Base-by-base conservation (phyloP, 2,888 invertebrate species). In the Lottia scabra region DNA sequence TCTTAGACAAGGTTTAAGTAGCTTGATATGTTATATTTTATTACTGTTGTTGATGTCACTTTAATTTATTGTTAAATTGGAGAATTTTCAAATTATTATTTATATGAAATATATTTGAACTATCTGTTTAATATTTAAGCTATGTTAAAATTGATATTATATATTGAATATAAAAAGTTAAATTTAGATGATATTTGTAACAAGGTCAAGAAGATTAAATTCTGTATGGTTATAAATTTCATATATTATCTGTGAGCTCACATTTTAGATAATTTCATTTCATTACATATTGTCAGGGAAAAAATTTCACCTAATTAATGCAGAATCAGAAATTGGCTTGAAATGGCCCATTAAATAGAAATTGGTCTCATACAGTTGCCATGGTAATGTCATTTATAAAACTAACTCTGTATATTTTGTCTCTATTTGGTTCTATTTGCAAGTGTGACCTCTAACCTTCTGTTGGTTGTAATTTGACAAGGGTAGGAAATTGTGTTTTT, bases 361-460 rank as follows among this genome's bases (percentile, higher is more conserved):
- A 63, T 69, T 69, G 68, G 68, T 63, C 63, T 63, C 45, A 63
- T 45, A 69, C 63, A 27, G 68, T 69, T 69, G 68, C 68, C 63
- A 69, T 69, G 23, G 43, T 63, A 63, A 69, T 69, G 68, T 69
- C 68, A 69, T 69, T 69, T 69, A 69, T 45, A 63, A 69, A 69
- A 56, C 19, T 56, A 23, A 56, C 56, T 38, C 38, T 38, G 38
- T 38, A 38, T 38, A 38, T 38, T 38, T 38, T 38, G 38, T 38
- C 38, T 38, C 38, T 38, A 38, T 56, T 56, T 56, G 19, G 23
- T 56, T 56, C 56, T 56, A 23, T 56, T 56, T 23, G 23, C 19
- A 23, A 56, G 19, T 56, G 12, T 56, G 56, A 56, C 56, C 56
- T 56, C 56, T 56, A 56, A 56, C 56, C 56, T 56, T 23, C 56